These are phyloP conservation scores for Amblyteles armatorius DNA, from an alignment of 2,888 invertebrate genomes.

Conservation along the genomic window DNA sequence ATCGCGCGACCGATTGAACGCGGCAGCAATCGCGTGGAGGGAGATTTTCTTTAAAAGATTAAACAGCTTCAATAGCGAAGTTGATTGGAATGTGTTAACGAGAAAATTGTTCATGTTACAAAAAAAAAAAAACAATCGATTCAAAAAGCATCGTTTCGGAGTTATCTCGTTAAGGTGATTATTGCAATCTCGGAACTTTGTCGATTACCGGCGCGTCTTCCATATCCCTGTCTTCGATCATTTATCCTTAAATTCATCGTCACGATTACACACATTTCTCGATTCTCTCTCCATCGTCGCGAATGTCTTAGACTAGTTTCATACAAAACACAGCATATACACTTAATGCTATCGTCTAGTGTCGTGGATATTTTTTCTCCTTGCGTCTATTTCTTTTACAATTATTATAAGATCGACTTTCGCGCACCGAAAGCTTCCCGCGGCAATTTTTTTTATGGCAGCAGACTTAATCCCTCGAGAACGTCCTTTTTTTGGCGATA, in stretches of 20 bases:
- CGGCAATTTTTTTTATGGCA: slow-evolving; percentile 57
- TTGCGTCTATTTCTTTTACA: slow-evolving; percentile 44
- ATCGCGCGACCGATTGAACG: background rate
- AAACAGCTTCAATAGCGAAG: background rate
- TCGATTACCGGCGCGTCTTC: slow-evolving; percentile 16
- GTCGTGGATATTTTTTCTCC: slow-evolving; percentile 49
- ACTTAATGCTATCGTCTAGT: slow-evolving; percentile 60
- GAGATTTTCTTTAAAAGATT: slow-evolving; percentile 1
- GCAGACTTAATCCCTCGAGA: slow-evolving; percentile 32
- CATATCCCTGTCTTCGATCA: slow-evolving; percentile 5
- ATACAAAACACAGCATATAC: slow-evolving; percentile 74
- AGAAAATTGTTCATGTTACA: background rate
- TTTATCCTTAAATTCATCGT: slow-evolving; percentile 8
- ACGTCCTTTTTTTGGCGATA: slow-evolving; percentile 38
- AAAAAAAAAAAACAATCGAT: slow-evolving; percentile 14
- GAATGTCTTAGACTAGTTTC: slow-evolving; percentile 76
- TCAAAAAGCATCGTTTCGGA: slow-evolving; percentile 1
- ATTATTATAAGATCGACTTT: slow-evolving; percentile 35
- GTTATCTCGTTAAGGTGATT: background rate
- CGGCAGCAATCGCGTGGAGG: slow-evolving; percentile 3
- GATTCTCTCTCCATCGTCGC: slow-evolving; percentile 15
- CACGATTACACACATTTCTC: slow-evolving; percentile 7
- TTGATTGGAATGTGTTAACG: slow-evolving; percentile 26
- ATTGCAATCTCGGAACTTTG: slow-evolving; percentile 20
- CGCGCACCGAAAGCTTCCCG: slow-evolving; percentile 36